Evolutionary conservation across 2,888 invertebrate species (phyloP), one percentile per base, ranked within the genome.

Genomic region (Keiferia lycopersicella): DNA sequence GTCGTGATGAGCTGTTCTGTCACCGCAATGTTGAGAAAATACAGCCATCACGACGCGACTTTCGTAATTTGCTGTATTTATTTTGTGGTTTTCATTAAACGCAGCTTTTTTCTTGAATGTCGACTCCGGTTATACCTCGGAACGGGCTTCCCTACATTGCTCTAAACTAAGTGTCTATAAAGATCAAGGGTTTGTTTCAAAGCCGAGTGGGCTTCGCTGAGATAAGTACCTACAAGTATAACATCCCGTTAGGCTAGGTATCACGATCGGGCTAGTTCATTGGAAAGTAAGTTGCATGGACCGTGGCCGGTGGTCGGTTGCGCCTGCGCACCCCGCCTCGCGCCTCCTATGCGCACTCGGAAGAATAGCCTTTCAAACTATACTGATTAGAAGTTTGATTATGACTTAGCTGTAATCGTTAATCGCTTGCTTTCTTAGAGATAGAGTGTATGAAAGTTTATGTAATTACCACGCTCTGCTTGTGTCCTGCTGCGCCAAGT

Each of bases 241-340:
- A 53, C 72, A 82, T 90, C 87, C 90, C 89, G 90, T 89, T 90
- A 89, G 83, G 67, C 78, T 81, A 82, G 87, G 83, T 87, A 87
- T 87, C 87, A 83, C 85, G 86, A 86, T 81, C 80, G 82, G 79
- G 83, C 83, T 84, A 81, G 85, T 84, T 87, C 84, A 88, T 88
- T 88, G 89, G 88, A 88, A 88, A 90, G 88, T 86, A 82, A 87
- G 84, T 79, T 82, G 83, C 81, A 74, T 77, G 80, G 81, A 79
- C 81, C 83, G 83, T 83, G 73, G 82, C 79, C 77, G 74, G 81
- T 78, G 77, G 78, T 76, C 77, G 75, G 72, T 77, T 26, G 39
- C 26, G 30, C 26, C 61, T 20, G 58, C 39, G 16, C 38, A 39
- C 34, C 34, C 34, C 34, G 10, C 34, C 58, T 26, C 38, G 22